Base-by-base conservation (phyloP, 1,140 invertebrate genomes). In the Trypoxylus dichotomus region DNA sequence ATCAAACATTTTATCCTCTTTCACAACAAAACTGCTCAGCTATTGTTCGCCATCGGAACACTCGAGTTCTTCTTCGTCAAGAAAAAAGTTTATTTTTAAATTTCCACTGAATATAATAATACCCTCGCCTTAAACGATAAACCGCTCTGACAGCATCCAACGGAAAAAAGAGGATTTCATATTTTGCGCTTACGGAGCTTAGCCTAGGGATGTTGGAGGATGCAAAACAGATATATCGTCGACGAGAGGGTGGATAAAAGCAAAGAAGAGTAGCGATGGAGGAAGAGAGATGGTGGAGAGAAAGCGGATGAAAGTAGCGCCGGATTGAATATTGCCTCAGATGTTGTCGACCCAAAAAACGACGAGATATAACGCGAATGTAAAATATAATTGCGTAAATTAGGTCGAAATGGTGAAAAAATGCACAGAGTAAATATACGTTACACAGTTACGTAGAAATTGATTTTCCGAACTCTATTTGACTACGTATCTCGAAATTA, bases 121-220 rank as follows among this genome's bases (percentile, higher is more conserved):
- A 63, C 60, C 60, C 60, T 63, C 60, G 60, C 60, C 60, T 63
- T 63, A 63, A 63, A 63, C 60, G 60, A 63, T 63, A 63, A 63
- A 63, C 79, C 37, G 29, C 73, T 27, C 42, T 47, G 37, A 25
- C 21, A 41, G 43, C 37, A 41, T 75, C 42, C 43, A 47, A 58
- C 60, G 60, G 60, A 63, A 76, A 79, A 80, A 78, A 78, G 79
- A 32, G 77, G 80, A 80, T 81, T 79, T 79, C 77, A 77, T 78
- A 79, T 81, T 81, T 81, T 80, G 58, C 77, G 79, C 75, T 79
- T 77, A 77, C 60, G 60, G 41, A 47, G 76, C 78, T 76, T 76
- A 78, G 77, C 77, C 60, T 63, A 63, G 75, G 37, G 41, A 63
- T 63, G 60, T 21, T 24, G 60, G 32, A 77, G 74, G 43, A 80